These are phyloP conservation scores for Frankliniella fusca DNA, from an alignment of 2,888 invertebrate species.

Conservation along the genomic window DNA sequence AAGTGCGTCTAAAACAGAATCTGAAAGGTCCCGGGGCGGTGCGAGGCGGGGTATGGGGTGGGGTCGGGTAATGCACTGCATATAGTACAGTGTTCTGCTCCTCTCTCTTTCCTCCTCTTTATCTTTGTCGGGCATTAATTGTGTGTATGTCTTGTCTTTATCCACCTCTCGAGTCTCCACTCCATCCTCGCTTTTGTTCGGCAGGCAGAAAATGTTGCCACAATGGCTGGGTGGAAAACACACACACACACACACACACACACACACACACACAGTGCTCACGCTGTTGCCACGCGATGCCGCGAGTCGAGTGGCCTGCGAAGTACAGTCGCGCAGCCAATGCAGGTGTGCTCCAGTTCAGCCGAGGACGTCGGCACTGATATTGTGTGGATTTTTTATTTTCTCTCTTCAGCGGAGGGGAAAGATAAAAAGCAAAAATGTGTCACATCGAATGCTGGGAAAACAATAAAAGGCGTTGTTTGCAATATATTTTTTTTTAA, in stretches of 20 bases:
- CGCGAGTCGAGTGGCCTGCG: too few relatives aligned
- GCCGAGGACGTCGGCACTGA: neutral
- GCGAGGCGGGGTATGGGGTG: neutral
- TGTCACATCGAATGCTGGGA: too few relatives aligned
- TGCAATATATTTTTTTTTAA: too few relatives aligned
- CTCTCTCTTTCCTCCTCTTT: neutral
- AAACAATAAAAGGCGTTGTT: too few relatives aligned
- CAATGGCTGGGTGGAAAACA: constrained; percentile 15
- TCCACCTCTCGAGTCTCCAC: neutral
- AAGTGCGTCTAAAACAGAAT: too few relatives aligned
- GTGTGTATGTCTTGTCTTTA: too few relatives aligned
- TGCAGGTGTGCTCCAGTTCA: neutral
- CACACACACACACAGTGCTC: neutral
- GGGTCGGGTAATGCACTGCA: neutral
- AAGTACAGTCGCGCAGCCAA: neutral
- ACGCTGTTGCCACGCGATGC: neutral
- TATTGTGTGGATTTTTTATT: neutral
- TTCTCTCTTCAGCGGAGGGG: neutral
- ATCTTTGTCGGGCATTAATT: too few relatives aligned
- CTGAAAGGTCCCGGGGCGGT: too few relatives aligned
- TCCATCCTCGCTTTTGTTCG: neutral
- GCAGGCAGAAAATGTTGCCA: constrained; percentile 11
- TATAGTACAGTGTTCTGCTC: neutral
- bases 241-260: neutral
- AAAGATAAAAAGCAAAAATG: neutral